phyloP scores from a whole-genome alignment of 2,888 invertebrate genomes.

The Campoplex nolae region DNA sequence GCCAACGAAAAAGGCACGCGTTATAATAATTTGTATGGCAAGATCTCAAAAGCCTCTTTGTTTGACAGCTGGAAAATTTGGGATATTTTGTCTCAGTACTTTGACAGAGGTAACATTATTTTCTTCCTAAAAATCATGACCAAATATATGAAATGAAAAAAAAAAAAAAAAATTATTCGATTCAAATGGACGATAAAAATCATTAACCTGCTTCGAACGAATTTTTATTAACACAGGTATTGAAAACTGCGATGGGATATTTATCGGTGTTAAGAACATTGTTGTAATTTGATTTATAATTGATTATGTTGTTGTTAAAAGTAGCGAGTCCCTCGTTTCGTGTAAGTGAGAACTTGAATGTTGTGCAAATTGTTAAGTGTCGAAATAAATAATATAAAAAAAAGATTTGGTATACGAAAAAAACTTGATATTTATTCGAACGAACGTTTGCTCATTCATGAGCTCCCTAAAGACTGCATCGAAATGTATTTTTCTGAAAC shows the following conservation, averaged over 20 bases:
- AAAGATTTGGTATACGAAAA: neutral
- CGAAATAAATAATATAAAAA: neutral
- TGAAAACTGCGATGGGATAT: slow-evolving; percentile 75
- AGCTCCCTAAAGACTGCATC: neutral
- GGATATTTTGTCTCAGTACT: slow-evolving; percentile 85
- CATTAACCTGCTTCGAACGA: neutral
- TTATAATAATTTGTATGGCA: slow-evolving; percentile 85
- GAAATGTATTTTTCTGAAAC: neutral
- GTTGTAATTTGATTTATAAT: slow-evolving; percentile 25
- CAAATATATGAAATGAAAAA: neutral
- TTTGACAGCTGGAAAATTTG: slow-evolving; percentile 86
- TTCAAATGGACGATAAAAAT: neutral
- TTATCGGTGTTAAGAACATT: slow-evolving; percentile 74
- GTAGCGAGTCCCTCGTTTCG: too few species aligned
- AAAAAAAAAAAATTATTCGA: neutral
- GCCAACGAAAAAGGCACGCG: slow-evolving; percentile 82
- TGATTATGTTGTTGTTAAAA: neutral
- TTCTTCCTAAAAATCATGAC: neutral
- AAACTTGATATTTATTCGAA: neutral
- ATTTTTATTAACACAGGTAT: slow-evolving; percentile 61
- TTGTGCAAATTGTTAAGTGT: neutral
- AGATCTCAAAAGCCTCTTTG: slow-evolving; percentile 86
- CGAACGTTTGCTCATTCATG: neutral
- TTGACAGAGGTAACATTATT: slow-evolving; percentile 85
- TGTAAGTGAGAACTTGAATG: neutral